Evolutionary conservation across 2,888 invertebrate genomes (phyloP), one percentile per base, ranked within the genome.

Genomic region (Netelia virgata): DNA sequence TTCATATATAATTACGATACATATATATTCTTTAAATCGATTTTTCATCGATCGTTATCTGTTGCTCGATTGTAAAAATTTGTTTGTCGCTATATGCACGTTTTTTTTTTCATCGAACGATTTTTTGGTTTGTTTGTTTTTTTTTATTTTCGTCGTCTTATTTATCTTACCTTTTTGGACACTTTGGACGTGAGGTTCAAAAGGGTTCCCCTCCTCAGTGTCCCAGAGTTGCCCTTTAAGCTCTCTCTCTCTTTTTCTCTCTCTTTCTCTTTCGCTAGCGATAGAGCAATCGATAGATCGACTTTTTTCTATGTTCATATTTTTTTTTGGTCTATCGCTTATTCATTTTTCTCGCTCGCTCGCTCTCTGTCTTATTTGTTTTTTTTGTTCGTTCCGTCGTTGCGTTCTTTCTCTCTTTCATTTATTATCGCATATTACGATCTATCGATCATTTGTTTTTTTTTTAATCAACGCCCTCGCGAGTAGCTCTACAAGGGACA

Each of bases 151-250:
- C 81, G 74, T 74, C 78, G 83, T 82, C 84, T 85, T 82, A 63
- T 86, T 82, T 87, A 88, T 91, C 92, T 92, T 92, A 92, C 92
- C 92, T 92, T 91, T 90, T 88, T 88, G 90, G 91, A 91, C 92
- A 92, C 91, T 91, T 90, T 89, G 86, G 86, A 87, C 87, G 90
- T 89, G 91, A 91, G 91, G 91, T 87, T 85, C 72, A 86, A 85
- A 63, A 75, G 53, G 68, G 89, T 87, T 86, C 87, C 87, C 89
- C 88, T 89, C 89, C 90, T 89, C 91, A 92, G 90, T 92, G 91
- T 90, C 92, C 91, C 87, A 84, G 88, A 86, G 87, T 88, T 88
- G 89, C 88, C 82, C 84, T 85, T 85, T 79, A 83, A 85, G 82
- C 85, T 86, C 85, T 87, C 86, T 86, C 83, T 82, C 9, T 75